Evolutionary conservation across 37 sponge, comb jelly and placozoan species (phyloP).

Genomic region (Diacarnus erythraeanus): DNA sequence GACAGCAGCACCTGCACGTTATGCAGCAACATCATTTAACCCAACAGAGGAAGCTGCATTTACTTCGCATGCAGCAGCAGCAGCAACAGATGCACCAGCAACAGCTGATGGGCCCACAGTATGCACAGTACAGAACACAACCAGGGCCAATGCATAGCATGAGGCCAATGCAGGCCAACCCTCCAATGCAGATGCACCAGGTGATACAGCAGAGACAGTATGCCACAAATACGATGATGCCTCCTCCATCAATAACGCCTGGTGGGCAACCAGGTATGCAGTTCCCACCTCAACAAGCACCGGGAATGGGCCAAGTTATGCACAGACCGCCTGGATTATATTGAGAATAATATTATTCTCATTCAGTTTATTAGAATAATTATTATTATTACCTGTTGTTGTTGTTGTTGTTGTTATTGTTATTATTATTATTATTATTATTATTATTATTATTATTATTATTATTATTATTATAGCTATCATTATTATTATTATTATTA

Average conservation of each 20-base stretch:
- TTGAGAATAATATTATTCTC: not conserved
- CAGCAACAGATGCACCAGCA: conserved; percentile 35
- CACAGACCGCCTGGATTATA: conserved; percentile 16
- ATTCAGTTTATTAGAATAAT: not conserved
- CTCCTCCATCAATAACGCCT: conserved; percentile 5
- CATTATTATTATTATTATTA: too few species aligned
- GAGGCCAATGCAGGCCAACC: conserved; percentile 38
- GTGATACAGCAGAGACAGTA: conserved; percentile 8
- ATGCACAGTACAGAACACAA: not conserved
- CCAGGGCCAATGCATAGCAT: conserved; percentile 1
- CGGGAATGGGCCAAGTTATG: conserved; percentile 1
- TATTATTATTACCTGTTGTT: not conserved
- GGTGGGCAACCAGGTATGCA: conserved; percentile 13
- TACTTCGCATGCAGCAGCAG: not conserved
- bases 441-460: not conserved
- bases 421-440: not conserved
- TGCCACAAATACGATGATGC: not conserved
- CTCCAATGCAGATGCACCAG: conserved; percentile 41
- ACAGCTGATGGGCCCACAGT: conserved; percentile 6
- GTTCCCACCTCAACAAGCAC: conserved; percentile 27
- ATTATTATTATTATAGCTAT: too few species aligned
- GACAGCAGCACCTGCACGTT: too few species aligned
- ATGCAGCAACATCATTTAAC: not conserved
- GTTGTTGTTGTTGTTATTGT: not conserved
- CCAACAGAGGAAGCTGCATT: not conserved